Evolutionary conservation across 2,113 vertebrate genomes (phyloP).

Genomic region (Microcebus tavaratra): DNA sequence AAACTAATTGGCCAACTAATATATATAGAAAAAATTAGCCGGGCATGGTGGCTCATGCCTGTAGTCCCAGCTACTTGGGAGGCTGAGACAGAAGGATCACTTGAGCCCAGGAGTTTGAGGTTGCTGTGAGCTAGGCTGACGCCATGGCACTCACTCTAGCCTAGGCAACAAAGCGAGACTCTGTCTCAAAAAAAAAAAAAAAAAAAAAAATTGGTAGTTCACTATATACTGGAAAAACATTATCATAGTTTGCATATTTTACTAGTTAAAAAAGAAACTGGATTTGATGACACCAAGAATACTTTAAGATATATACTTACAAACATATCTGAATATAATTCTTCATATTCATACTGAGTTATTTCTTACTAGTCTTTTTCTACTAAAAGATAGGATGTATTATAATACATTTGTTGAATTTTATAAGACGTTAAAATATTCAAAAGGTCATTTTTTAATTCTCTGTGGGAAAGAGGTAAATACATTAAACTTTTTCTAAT

Average conservation of each 20-base stretch:
- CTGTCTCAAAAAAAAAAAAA: too few relatives aligned
- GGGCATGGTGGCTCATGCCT: too few relatives aligned
- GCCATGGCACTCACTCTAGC: too few relatives aligned
- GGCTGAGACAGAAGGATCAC: too few relatives aligned
- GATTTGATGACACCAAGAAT: background rate
- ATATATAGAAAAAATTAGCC: too few relatives aligned
- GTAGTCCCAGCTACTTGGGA: too few relatives aligned
- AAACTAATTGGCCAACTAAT: too few relatives aligned
- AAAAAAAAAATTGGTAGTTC: background rate
- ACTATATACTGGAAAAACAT: background rate
- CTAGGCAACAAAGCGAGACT: too few relatives aligned
- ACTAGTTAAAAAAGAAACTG: background rate
- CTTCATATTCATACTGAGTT: background rate
- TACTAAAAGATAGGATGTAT: background rate
- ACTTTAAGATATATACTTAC: background rate
- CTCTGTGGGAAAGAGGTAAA: background rate
- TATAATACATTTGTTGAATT: conserved; percentile 25
- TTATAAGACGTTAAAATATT: conserved; percentile 28
- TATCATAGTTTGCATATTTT: background rate
- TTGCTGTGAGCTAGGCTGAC: too few relatives aligned
- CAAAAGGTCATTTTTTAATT: conserved; percentile 8
- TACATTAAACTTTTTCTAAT: conserved; percentile 3
- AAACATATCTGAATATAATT: background rate
- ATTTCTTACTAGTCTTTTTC: background rate
- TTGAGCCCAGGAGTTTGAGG: too few relatives aligned